These are phyloP conservation scores for Argyrosomus japonicus DNA, from an alignment of 2,113 vertebrate species.

Conservation along the genomic window DNA sequence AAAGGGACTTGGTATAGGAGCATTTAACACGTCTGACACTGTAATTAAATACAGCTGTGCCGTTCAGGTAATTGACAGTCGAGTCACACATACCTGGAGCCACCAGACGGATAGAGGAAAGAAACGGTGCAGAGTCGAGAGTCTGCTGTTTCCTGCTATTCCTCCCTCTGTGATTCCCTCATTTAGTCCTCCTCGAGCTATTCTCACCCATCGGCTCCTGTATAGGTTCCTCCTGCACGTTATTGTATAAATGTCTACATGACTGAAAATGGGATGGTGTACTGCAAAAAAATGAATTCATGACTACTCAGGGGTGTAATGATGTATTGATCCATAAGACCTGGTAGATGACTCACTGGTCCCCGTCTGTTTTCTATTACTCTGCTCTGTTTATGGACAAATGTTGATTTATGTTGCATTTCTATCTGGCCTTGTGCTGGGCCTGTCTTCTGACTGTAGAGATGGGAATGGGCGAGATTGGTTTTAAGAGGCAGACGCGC, in stretches of 20 bases:
- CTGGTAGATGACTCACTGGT: conserved; percentile 30
- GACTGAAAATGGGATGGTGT: conserved; percentile 29
- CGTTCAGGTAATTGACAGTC: conserved; percentile 72
- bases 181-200: neutral
- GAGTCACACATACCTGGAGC: conserved; percentile 49
- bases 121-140: neutral
- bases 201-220: neutral
- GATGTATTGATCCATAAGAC: conserved; percentile 53
- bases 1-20: conserved; percentile 62
- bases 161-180: neutral
- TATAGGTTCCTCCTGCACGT: conserved; percentile 2
- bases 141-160: neutral
- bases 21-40: conserved; percentile 67
- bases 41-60: conserved; percentile 79
- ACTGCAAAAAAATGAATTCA: conserved; percentile 42
- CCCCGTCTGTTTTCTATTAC: conserved; percentile 38
- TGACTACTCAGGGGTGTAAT: conserved; percentile 58
- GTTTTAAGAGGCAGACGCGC: conserved; percentile 10
- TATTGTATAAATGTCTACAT: conserved; percentile 35
- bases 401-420: conserved; percentile 50
- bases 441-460: neutral
- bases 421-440: conserved; percentile 15
- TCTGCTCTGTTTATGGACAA: conserved; percentile 39
- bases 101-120: conserved; percentile 31
- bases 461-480: neutral